Base-by-base conservation (phyloP, 2,113 vertebrate genomes). In the Myiopsitta monachus region DNA sequence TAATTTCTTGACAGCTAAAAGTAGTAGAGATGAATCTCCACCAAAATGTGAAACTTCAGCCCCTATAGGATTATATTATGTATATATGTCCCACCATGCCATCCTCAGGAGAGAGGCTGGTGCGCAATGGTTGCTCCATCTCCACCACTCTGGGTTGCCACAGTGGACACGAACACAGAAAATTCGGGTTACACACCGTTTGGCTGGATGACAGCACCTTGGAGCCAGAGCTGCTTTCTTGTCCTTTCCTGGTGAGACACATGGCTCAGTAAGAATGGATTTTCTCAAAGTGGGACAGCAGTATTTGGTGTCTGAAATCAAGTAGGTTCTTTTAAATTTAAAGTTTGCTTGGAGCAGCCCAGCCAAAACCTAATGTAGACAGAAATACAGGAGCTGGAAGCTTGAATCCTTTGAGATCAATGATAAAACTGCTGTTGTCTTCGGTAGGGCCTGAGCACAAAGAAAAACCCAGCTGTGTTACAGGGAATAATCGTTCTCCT, bases 31-130 rank as follows among this genome's bases (percentile, higher is more conserved):
- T 3, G 1, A 51, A 75, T 51, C 39, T 36, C 61, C 30, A 28
- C 4, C 41, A 70, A 76, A 52, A 47, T 5, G 2, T 5, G 7
- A 17, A 6, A 12, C 14, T 68, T 63, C 12, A 7, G n/a, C 23
- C 27, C 30, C 59, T 28, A 1, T 0, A 14, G 18, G 23, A 28
- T 39, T 16, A 4, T 27, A 15, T 57, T 11, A n/a, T 14, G 0
- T 6, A 5, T 30, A 8, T 26, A 6, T 26, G n/a, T 18, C 22
- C 33, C 49, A 41, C 30, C 11, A 1, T 0, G 1, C 15, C 3
- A 6, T 38, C 30, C 75, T 82, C 41, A 27, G 39, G 36, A 4
- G 23, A 75, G 17, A 72, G 41, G 11, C 8, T 78, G 49, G 14
- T 30, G 24, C 14, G 2, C 10, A 55, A 30, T 39, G 23, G 55